Conservation (phyloP, 2,113 vertebrate genomes). For the Neogobius melanostomus region DNA sequence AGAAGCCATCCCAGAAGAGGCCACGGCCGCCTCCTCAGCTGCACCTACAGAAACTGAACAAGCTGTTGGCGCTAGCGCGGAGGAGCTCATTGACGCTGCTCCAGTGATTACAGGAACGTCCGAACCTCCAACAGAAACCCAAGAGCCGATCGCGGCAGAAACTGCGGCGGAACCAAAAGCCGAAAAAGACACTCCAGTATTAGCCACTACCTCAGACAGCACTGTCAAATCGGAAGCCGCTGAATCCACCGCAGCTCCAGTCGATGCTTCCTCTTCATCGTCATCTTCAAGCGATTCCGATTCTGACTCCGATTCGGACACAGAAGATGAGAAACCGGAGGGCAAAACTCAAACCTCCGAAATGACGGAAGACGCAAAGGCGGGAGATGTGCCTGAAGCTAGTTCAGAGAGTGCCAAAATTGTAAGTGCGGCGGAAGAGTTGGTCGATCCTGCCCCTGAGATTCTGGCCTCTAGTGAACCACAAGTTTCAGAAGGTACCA, state of each 20-base stretch:
- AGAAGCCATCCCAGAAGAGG: neutral
- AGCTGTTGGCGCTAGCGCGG: neutral
- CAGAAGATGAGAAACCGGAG: conserved; percentile 56
- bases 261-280: conserved; percentile 49
- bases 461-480: conserved; percentile 27
- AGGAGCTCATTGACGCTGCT: neutral
- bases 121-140: neutral
- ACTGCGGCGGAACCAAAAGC: neutral
- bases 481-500: conserved; percentile 24
- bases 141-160: conserved; percentile 3
- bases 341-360: conserved; percentile 20
- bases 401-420: neutral
- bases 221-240: neutral
- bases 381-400: conserved; percentile 5
- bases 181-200: neutral
- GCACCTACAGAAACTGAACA: neutral
- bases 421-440: neutral
- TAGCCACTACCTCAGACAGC: conserved; percentile 4
- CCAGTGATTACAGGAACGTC: neutral
- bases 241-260: conserved; percentile 19
- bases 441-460: conserved; percentile 36
- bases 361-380: conserved; percentile 24
- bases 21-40: neutral
- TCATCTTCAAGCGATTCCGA: conserved; percentile 68
- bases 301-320: conserved; percentile 33